Evolutionary conservation across 2,797 vertebrate genomes (phyloP).

Genomic region (Parambassis ranga): DNA sequence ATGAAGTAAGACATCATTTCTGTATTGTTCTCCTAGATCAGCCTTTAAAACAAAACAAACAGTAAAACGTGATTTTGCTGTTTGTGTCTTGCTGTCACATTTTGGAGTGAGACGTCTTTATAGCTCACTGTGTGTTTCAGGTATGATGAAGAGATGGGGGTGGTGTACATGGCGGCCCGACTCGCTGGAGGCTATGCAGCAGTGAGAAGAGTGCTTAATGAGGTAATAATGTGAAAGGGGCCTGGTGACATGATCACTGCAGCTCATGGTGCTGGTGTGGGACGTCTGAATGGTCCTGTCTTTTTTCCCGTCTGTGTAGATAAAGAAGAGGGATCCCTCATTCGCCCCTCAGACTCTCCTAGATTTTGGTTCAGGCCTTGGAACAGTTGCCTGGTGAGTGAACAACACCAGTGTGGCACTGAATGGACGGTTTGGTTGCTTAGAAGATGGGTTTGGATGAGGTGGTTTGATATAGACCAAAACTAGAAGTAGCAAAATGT

Average conservation of each 20-base stretch:
- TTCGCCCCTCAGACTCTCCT: slow-evolving; percentile 86
- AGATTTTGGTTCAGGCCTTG: slow-evolving; percentile 90
- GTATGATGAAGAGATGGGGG: slow-evolving; percentile 80
- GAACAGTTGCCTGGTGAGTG: slow-evolving; percentile 85
- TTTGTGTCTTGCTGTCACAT: not conserved
- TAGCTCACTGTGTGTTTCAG: slow-evolving; percentile 58
- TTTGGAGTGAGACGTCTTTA: not conserved
- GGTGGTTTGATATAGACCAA: too few species aligned
- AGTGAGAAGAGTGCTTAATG: slow-evolving; percentile 83
- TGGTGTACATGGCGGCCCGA: slow-evolving; percentile 86
- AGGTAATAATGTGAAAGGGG: slow-evolving; percentile 80
- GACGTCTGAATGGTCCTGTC: fast-evolving
- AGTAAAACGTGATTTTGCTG: not conserved
- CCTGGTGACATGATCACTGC: too few species aligned
- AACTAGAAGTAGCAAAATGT: too few species aligned
- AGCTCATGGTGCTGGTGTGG: too few species aligned
- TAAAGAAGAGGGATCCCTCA: slow-evolving; percentile 78
- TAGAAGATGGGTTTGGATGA: too few species aligned
- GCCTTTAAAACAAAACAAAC: not conserved
- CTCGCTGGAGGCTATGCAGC: slow-evolving; percentile 88
- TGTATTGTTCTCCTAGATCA: not conserved
- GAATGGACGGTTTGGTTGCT: too few species aligned
- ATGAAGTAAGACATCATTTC: slow-evolving; percentile 74
- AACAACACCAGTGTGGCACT: not conserved
- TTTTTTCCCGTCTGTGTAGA: slow-evolving; percentile 65